phyloP scores from a whole-genome alignment of 2,888 invertebrate genomes.

The Ellobium chinense region DNA sequence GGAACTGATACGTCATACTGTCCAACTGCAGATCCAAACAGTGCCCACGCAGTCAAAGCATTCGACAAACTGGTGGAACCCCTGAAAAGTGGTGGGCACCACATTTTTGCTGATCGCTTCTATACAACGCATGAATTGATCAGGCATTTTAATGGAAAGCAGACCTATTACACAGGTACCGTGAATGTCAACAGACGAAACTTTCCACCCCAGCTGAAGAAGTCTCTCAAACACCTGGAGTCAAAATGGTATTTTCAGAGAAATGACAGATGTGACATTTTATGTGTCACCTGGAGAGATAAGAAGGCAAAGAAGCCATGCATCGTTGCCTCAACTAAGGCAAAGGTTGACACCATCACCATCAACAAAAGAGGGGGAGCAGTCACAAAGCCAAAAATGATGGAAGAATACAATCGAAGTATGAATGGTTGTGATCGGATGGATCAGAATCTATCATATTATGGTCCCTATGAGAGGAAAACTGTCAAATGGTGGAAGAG shows the following conservation, averaged over 20 bases:
- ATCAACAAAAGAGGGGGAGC: not conserved
- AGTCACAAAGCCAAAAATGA: not conserved
- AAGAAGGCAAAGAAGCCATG: not conserved
- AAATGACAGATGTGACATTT: not conserved
- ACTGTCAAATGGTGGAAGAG: not conserved
- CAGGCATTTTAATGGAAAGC: no score
- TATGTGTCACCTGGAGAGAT: not conserved
- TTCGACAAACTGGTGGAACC: not conserved
- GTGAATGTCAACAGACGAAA: not conserved
- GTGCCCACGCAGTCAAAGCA: not conserved
- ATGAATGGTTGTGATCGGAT: conserved; percentile 12
- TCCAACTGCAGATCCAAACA: not conserved
- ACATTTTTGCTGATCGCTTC: not conserved
- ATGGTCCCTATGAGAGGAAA: not conserved
- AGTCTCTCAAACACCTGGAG: no score
- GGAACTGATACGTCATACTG: not conserved
- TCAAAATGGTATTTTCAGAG: not conserved
- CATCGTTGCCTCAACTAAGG: not conserved
- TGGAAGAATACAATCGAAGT: not conserved
- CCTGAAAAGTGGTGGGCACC: not conserved
- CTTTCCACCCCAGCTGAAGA: not conserved
- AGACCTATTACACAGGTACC: not conserved
- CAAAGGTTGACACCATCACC: not conserved
- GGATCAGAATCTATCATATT: not conserved
- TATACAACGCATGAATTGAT: not conserved